phyloP scores from a whole-genome alignment of 2,888 invertebrate species.

The Drosophila rellima region DNA sequence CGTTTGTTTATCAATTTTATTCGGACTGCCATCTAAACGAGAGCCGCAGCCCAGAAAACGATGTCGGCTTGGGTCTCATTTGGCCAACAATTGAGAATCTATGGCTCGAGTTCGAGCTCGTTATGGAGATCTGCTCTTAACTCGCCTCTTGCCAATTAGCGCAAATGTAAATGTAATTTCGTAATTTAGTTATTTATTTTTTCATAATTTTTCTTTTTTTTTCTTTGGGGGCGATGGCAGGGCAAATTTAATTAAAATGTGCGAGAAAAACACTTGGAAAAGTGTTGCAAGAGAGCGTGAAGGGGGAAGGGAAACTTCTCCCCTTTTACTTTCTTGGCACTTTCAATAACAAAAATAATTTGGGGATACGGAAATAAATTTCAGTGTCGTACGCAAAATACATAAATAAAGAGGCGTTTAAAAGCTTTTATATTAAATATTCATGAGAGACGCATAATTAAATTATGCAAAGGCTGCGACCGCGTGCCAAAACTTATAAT shows the following conservation, averaged over 20 bases:
- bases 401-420: conserved; percentile 73
- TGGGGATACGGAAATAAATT: conserved; percentile 43
- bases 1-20: conserved; percentile 73
- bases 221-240: conserved; percentile 17
- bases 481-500: conserved; percentile 77
- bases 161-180: conserved; percentile 56
- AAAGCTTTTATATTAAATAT: conserved; percentile 74
- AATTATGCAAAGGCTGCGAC: conserved; percentile 73
- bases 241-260: conserved; percentile 56
- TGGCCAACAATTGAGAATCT: conserved; percentile 48
- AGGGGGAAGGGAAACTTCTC: not conserved
- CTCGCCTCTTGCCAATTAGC: conserved; percentile 48
- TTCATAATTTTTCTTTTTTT: not conserved
- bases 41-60: conserved; percentile 37
- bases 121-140: conserved; percentile 26
- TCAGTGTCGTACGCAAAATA: conserved; percentile 57
- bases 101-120: conserved; percentile 19
- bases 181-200: conserved; percentile 30
- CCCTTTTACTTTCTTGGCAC: conserved; percentile 45
- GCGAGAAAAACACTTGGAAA: conserved; percentile 51
- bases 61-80: conserved; percentile 38
- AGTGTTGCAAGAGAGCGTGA: conserved; percentile 32
- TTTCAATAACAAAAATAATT: conserved; percentile 60
- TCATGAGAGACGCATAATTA: conserved; percentile 69
- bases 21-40: conserved; percentile 36